These are phyloP conservation scores for Pseudorhiza aurosa DNA, from an alignment of 30 jellyfish, hydroid and myxozoan genomes.

Conservation along the genomic window DNA sequence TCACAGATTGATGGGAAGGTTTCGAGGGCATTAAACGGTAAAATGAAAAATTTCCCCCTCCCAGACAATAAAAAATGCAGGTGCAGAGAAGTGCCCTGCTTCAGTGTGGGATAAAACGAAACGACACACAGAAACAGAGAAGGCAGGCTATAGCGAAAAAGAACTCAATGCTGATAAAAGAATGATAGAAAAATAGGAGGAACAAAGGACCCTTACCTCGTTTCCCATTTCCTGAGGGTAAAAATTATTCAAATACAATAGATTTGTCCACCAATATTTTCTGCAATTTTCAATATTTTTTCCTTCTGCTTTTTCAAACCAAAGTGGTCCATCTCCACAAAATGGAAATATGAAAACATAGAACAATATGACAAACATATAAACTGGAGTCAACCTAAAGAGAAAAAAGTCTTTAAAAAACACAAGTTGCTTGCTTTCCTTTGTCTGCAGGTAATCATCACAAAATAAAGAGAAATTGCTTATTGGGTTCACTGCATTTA, in stretches of 20 bases:
- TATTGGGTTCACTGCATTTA: too few relatives aligned
- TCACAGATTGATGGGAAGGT: too few relatives aligned
- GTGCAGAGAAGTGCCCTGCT: too few relatives aligned
- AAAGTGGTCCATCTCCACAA: constrained; percentile 78
- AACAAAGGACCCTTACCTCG: constrained; percentile 33
- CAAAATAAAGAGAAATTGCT: too few relatives aligned
- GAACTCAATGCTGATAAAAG: too few relatives aligned
- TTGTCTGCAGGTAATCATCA: too few relatives aligned
- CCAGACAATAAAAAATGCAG: too few relatives aligned
- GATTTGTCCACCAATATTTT: constrained; percentile 82
- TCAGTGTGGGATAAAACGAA: background rate
- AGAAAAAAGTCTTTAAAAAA: background rate
- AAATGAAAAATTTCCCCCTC: too few relatives aligned
- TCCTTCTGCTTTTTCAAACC: constrained; percentile 61
- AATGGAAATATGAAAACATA: constrained; percentile 57
- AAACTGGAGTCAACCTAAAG: constrained; percentile 71
- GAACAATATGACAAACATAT: constrained; percentile 67
- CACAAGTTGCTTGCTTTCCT: too few relatives aligned
- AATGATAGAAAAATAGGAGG: too few relatives aligned
- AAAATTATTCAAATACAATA: constrained; percentile 73
- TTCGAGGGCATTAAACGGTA: too few relatives aligned
- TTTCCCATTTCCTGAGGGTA: constrained; percentile 28
- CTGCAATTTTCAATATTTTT: constrained; percentile 26
- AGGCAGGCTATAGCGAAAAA: background rate
- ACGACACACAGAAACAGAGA: background rate